Percentiles rank a stretch among this genome's conserved stretches.
Evolutionary conservation across 37 sponge, comb jelly and placozoan species (phyloP).

Genomic region (Ianthella basta): DNA sequence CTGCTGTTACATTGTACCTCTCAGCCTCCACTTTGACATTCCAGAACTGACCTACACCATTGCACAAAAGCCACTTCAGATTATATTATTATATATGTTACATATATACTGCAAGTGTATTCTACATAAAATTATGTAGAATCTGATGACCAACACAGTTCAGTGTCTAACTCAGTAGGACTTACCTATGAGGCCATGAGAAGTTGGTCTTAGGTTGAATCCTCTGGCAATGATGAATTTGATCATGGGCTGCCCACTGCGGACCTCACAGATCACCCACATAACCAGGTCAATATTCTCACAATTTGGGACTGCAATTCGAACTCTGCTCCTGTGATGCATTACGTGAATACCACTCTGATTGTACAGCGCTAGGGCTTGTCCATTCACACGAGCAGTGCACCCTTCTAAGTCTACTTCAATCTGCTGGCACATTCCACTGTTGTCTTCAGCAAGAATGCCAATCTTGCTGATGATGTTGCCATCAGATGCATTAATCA

Average conservation of each 20-base stretch:
- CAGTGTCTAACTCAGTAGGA: not conserved
- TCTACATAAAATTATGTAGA: no score
- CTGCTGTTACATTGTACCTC: conserved; percentile 29
- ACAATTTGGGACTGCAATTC: conserved; percentile 80
- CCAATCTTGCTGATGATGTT: conserved; percentile 65
- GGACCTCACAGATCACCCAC: conserved; percentile 66
- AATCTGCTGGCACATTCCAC: conserved; percentile 37
- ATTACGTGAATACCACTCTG: conserved; percentile 31
- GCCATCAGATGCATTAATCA: not conserved
- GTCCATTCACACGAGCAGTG: conserved; percentile 31
- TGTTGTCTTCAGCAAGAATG: conserved; percentile 44
- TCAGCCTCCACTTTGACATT: conserved; percentile 51
- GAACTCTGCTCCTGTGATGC: conserved; percentile 25
- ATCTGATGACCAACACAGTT: no score
- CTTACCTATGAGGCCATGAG: conserved; percentile 82
- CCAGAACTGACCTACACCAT: conserved; percentile 77
- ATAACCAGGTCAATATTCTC: conserved; percentile 58
- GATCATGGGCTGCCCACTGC: conserved; percentile 48
- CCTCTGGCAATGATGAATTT: conserved; percentile 59
- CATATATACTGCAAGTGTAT: no score
- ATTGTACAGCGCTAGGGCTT: not conserved
- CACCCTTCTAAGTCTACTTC: conserved; percentile 51
- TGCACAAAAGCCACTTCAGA: no score
- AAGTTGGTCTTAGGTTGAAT: conserved; percentile 64
- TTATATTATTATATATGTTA: no score